Evolutionary conservation across 2,797 vertebrate genomes (phyloP).

Genomic region (Loriculus beryllinus): DNA sequence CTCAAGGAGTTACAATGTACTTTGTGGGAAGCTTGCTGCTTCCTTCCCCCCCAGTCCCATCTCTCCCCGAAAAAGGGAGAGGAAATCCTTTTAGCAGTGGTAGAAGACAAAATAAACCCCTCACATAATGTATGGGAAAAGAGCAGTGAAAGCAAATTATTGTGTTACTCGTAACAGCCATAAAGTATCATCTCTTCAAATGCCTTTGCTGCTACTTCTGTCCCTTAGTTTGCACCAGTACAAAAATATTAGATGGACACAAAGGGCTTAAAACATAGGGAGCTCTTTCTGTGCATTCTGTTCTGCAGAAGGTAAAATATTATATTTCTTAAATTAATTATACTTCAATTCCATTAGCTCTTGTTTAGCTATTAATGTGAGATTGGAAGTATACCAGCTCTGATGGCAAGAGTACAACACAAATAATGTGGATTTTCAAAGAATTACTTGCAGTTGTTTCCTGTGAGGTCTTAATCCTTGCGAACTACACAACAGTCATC

Average conservation of each 20-base stretch:
- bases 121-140: not conserved
- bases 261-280: not conserved
- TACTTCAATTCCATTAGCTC: not conserved
- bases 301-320: not conserved
- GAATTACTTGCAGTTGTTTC: not conserved
- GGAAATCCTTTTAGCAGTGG: not conserved
- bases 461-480: not conserved
- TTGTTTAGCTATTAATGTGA: not conserved
- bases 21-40: not conserved
- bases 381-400: not conserved
- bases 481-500: not conserved
- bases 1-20: not conserved
- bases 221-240: not conserved
- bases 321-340: not conserved
- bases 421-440: not conserved
- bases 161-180: not conserved
- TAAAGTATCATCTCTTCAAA: not conserved
- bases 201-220: not conserved
- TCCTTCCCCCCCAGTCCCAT: fast-evolving
- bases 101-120: not conserved
- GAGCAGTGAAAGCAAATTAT: not conserved
- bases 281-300: not conserved
- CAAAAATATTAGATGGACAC: not conserved
- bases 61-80: not conserved
- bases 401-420: not conserved